Evolutionary conservation across 2,797 vertebrate species (phyloP).

Genomic region (Xenops minutus): DNA sequence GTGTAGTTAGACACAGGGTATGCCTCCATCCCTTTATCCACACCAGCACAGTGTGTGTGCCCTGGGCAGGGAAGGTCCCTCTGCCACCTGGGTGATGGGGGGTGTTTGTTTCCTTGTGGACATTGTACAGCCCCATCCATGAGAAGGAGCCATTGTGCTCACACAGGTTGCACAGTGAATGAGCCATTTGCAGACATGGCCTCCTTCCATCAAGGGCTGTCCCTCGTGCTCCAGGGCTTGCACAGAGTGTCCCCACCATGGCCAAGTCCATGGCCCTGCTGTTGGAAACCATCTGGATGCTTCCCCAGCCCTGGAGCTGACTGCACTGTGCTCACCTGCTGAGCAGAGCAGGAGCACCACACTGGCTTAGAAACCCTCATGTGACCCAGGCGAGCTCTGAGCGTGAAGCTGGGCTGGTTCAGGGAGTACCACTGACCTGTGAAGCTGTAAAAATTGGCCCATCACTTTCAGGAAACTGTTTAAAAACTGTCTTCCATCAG

Average conservation of each 20-base stretch:
- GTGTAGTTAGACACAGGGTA: background rate
- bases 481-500: background rate
- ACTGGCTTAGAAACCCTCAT: background rate
- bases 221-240: background rate
- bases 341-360: background rate
- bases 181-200: background rate
- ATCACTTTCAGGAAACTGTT: background rate
- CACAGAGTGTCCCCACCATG: accelerated
- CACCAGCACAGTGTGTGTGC: background rate
- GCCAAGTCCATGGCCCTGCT: background rate
- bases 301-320: background rate
- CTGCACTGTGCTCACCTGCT: background rate
- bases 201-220: background rate
- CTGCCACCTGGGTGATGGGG: background rate
- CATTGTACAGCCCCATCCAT: background rate
- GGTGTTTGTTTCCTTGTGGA: background rate
- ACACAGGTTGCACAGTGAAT: accelerated
- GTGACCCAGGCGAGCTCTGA: background rate
- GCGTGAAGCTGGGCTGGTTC: background rate
- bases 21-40: background rate
- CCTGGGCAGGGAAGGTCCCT: background rate
- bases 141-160: background rate
- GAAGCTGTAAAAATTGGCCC: background rate
- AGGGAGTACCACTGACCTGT: background rate
- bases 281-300: background rate